Conservation (phyloP, 1,140 invertebrate genomes). For the Drosophila melanogaster region DNA sequence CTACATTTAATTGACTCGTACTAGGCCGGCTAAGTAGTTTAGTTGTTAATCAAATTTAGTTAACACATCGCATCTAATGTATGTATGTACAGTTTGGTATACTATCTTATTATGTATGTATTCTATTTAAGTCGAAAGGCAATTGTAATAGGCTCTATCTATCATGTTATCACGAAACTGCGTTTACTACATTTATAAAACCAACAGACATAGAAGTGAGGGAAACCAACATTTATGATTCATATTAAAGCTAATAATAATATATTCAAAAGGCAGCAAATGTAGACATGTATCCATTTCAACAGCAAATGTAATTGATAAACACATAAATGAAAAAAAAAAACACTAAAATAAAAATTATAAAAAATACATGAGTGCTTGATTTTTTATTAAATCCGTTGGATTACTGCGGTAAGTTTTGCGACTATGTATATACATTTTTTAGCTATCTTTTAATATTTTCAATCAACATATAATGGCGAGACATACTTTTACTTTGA, state of each 20-base stretch:
- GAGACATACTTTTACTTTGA: neutral
- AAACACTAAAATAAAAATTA: constrained; percentile 46
- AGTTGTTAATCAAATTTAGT: constrained; percentile 74
- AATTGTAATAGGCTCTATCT: constrained; percentile 62
- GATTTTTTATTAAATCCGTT: neutral
- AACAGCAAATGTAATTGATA: constrained; percentile 78
- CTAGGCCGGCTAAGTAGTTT: constrained; percentile 60
- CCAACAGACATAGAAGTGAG: constrained; percentile 44
- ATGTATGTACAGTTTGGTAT: constrained; percentile 62
- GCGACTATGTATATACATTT: no score
- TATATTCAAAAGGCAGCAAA: constrained; percentile 64
- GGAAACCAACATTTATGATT: constrained; percentile 42
- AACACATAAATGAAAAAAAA: constrained; percentile 45
- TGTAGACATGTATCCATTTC: constrained; percentile 72
- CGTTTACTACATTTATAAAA: constrained; percentile 82
- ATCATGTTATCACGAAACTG: constrained; percentile 74
- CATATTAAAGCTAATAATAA: constrained; percentile 54
- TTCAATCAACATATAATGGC: neutral
- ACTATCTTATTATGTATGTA: constrained; percentile 42
- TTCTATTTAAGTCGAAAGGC: constrained; percentile 42
- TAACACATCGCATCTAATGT: constrained; percentile 72
- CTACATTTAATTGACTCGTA: constrained; percentile 50
- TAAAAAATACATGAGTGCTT: constrained; percentile 43
- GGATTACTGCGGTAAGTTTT: neutral
- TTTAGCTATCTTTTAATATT: neutral